Evolutionary conservation across 2,888 invertebrate species (phyloP).

Genomic region (Unio pictorum): DNA sequence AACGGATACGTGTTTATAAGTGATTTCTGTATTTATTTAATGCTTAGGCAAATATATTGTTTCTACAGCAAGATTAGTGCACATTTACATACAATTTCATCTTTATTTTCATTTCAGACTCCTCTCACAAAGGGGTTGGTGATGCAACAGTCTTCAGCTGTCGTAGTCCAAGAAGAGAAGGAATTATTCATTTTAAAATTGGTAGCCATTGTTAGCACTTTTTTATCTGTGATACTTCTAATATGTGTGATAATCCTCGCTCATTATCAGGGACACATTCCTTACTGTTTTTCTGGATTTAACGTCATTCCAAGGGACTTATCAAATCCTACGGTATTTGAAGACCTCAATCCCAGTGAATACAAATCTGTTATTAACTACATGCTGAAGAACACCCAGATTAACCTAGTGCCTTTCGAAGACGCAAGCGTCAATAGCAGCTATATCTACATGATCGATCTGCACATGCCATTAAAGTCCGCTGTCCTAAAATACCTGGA

Average conservation of each 20-base stretch:
- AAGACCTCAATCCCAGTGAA: constrained; percentile 53
- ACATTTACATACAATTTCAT: no score
- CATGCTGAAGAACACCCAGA: constrained; percentile 34
- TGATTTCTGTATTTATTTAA: no score
- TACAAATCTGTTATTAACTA: constrained; percentile 50
- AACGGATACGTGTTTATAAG: no score
- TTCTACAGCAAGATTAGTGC: no score
- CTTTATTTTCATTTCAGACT: constrained; percentile 4
- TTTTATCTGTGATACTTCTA: constrained; percentile 33
- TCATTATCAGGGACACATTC: constrained; percentile 26
- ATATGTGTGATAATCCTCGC: constrained; percentile 32
- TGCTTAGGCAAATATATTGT: no score
- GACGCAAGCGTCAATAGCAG: constrained; percentile 47
- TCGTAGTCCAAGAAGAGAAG: neutral
- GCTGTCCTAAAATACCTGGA: constrained; percentile 49
- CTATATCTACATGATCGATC: constrained; percentile 58
- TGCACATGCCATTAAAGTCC: constrained; percentile 52
- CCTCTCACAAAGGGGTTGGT: constrained; percentile 4
- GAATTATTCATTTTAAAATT: constrained; percentile 9
- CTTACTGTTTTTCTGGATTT: constrained; percentile 42
- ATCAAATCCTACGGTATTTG: constrained; percentile 50
- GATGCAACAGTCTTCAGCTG: neutral
- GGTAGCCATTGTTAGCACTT: constrained; percentile 20
- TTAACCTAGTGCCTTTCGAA: constrained; percentile 43
- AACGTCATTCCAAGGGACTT: constrained; percentile 34